Evolutionary conservation across 2,888 invertebrate species (phyloP), one percentile per base, ranked within the genome.

Genomic region (Chouioia cunea): DNA sequence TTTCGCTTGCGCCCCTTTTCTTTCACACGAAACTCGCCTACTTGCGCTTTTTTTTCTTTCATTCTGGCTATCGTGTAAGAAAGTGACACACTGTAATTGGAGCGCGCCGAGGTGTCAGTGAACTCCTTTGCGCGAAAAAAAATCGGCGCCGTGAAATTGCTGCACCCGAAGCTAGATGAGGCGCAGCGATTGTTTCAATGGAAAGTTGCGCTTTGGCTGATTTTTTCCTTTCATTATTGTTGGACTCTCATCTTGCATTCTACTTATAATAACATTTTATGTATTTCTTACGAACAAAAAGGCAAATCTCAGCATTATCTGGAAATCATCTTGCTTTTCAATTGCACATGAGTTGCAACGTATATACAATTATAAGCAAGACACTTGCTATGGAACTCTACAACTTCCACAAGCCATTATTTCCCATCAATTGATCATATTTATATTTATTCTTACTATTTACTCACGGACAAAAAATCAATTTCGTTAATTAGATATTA

Each of bases 41-140:
- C 70, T 70, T 65, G 63, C 63, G 47, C 63, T 65, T 70, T 71
- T 68, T 71, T 71, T 53, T 36, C 36, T 36, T 36, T 36, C 36
- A 36, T 36, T 36, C 53, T 27, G 48, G 15, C 62, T 63, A 66
- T 63, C 57, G 36, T 66, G 23, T 63, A 71, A 47, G 63, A 66
- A 71, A 66, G 66, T 71, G 63, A 57, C 18, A 43, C 12, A 36
- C 50, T 62, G 71, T 63, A 71, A 71, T 58, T 71, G 63, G 71
- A 71, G 66, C 57, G 63, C 36, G 46, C 53, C 57, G 15, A 18
- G 44, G 52, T 63, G 63, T 66, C 71, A 58, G 36, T 71, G 71
- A 71, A 66, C 71, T 65, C 50, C 18, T 53, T 22, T 27, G 27
- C 22, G 14, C n/a, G 56, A 56, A 47, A 68, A 27, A 52, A 23